Percentiles rank a stretch among this genome's conserved stretches.
Conservation (phyloP, 2,888 invertebrate genomes). For the Portevinia maculata region DNA sequence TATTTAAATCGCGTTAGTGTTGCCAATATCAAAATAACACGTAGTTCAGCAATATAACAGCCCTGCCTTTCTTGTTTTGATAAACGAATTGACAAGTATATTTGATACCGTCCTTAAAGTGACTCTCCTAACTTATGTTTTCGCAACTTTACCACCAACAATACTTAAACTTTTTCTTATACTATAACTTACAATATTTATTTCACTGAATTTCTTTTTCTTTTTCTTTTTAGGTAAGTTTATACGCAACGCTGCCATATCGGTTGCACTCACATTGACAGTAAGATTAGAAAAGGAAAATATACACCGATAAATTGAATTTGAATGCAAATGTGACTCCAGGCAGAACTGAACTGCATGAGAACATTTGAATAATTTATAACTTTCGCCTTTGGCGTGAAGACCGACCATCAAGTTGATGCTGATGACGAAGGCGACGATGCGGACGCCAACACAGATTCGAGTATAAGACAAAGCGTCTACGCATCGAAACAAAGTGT, state of each 20-base stretch:
- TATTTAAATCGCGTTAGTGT: no score
- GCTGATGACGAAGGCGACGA: conserved; percentile 4
- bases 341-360: conserved; percentile 26
- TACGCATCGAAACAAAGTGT: background rate
- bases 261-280: conserved; percentile 13
- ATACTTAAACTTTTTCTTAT: background rate
- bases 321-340: conserved; percentile 45
- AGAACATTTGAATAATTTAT: conserved; percentile 64
- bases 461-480: conserved; percentile 33
- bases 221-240: conserved; percentile 48
- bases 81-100: no score
- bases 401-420: background rate
- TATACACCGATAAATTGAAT: conserved; percentile 28
- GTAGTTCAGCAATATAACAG: no score
- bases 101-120: no score
- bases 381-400: conserved; percentile 28
- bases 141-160: no score
- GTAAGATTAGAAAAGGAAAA: conserved; percentile 32
- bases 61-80: no score
- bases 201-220: background rate
- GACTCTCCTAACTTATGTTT: no score
- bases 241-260: background rate
- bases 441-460: conserved; percentile 45
- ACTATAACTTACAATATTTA: no score
- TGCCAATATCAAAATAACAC: no score